Percentiles rank a stretch among this genome's conserved stretches.
phyloP scores from a whole-genome alignment of 2,888 invertebrate species.

The Cheilosia soror region DNA sequence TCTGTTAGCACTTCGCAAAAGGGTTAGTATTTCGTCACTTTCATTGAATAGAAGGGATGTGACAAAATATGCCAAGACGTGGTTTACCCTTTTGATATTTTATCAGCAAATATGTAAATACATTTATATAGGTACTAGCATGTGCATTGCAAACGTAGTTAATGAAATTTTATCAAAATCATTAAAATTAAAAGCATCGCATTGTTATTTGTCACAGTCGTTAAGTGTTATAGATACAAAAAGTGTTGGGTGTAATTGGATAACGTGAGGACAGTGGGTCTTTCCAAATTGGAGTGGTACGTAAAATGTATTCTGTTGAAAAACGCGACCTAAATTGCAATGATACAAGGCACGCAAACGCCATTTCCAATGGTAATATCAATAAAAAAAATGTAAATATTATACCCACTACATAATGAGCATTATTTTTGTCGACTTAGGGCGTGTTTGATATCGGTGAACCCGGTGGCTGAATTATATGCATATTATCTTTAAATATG shows the following conservation, averaged over 20 bases:
- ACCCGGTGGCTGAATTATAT: no score
- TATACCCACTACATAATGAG: no score
- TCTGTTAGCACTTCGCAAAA: constrained; percentile 60
- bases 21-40: constrained; percentile 59
- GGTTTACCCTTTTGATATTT: constrained; percentile 8
- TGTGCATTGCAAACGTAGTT: neutral
- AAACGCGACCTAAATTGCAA: constrained; percentile 22
- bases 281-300: neutral
- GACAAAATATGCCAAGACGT: constrained; percentile 3
- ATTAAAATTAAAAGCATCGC: constrained; percentile 38
- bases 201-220: constrained; percentile 35
- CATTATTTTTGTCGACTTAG: no score
- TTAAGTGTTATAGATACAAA: constrained; percentile 5
- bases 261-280: neutral
- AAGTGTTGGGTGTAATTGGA: constrained; percentile 23
- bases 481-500: no score
- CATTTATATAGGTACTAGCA: neutral
- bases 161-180: constrained; percentile 42
- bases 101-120: neutral
- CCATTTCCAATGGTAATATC: constrained; percentile 1
- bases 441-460: no score
- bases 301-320: constrained; percentile 28
- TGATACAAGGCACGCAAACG: constrained; percentile 7
- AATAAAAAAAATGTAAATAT: neutral
- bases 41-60: constrained; percentile 17